Conservation (phyloP, 1,140 invertebrate genomes). For the Drosophila pruinosa region DNA sequence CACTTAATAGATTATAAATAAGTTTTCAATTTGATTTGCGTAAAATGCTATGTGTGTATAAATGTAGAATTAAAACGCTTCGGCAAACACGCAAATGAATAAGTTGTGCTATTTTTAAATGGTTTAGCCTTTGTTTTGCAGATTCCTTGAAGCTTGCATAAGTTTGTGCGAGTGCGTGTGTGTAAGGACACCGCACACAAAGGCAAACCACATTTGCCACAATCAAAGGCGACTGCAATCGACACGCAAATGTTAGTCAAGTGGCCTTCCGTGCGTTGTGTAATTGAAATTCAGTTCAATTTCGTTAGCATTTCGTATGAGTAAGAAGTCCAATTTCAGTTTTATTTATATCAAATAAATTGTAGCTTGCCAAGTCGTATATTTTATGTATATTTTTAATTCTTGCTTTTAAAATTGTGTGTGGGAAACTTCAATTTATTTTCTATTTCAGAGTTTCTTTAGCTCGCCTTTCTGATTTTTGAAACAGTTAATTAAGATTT, state of each 20-base stretch:
- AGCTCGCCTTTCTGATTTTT: no score
- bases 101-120: conserved; percentile 19
- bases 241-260: conserved; percentile 17
- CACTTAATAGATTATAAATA: conserved; percentile 27
- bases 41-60: conserved; percentile 2
- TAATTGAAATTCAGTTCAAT: conserved; percentile 21
- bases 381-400: no score
- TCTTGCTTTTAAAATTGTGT: no score
- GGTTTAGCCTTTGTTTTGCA: neutral
- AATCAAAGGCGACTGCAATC: conserved; percentile 9
- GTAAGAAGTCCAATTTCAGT: neutral
- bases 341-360: neutral
- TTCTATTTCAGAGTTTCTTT: no score
- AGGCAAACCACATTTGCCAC: conserved; percentile 11
- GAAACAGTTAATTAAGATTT: neutral
- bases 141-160: neutral
- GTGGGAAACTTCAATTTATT: neutral
- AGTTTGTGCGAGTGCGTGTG: neutral
- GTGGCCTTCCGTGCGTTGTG: neutral
- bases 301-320: conserved; percentile 6
- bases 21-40: conserved; percentile 14
- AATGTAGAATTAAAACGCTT: conserved; percentile 6
- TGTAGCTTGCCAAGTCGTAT: neutral
- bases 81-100: conserved; percentile 15
- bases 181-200: conserved; percentile 1